phyloP scores from a whole-genome alignment of 2,113 vertebrate genomes.

The Chunga burmeisteri region DNA sequence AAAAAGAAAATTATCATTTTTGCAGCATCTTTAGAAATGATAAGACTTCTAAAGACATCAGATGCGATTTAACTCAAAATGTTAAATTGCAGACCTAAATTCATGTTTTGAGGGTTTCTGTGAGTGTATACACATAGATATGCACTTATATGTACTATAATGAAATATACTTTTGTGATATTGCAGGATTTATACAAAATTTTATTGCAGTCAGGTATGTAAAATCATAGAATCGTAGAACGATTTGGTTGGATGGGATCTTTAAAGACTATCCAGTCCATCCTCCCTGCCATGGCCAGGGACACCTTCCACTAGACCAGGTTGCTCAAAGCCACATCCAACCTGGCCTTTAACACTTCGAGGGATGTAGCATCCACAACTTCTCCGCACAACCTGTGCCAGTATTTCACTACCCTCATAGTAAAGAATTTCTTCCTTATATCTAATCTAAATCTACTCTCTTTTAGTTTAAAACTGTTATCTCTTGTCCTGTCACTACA shows the following conservation, averaged over 20 bases:
- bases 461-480: not conserved
- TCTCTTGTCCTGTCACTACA: not conserved
- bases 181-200: not conserved
- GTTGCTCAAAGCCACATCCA: not conserved
- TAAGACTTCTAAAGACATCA: not conserved
- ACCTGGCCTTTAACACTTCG: not conserved
- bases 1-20: not conserved
- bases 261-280: not conserved
- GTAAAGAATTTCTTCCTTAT: not conserved
- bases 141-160: not conserved
- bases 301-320: not conserved
- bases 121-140: not conserved
- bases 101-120: not conserved
- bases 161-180: not conserved
- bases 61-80: not conserved
- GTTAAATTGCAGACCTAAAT: not conserved
- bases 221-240: not conserved
- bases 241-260: not conserved
- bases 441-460: not conserved
- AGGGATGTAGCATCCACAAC: not conserved
- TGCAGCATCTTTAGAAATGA: not conserved
- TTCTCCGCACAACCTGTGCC: not conserved
- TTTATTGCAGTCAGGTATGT: not conserved
- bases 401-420: rapidly evolving
- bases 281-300: rapidly evolving